Conservation (phyloP, 2,888 invertebrate species). For the Euclidia mi region DNA sequence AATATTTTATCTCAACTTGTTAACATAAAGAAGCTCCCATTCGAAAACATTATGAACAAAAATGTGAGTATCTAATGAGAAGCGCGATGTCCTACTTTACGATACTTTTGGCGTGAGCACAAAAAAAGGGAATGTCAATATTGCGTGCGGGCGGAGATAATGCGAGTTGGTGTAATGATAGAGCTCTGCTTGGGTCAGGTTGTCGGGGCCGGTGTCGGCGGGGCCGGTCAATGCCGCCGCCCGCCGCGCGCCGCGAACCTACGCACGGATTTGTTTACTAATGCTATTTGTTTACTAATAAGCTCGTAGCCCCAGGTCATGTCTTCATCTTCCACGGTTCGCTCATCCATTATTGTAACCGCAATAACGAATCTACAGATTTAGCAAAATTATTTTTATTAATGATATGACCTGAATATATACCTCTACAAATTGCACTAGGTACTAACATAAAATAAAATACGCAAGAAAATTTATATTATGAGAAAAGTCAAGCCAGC, state of each 20-base stretch:
- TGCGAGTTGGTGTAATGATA: conserved; percentile 61
- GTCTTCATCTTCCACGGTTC: conserved; percentile 40
- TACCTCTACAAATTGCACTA: too few relatives aligned
- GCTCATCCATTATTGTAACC: conserved; percentile 9
- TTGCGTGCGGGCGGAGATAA: conserved; percentile 70
- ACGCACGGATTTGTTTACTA: conserved; percentile 56
- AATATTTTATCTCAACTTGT: conserved; percentile 65
- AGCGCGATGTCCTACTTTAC: conserved; percentile 63
- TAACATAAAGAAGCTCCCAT: conserved; percentile 59
- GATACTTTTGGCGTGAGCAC: conserved; percentile 61
- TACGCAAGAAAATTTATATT: conserved; percentile 12
- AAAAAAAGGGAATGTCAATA: conserved; percentile 73
- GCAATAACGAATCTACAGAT: too few relatives aligned
- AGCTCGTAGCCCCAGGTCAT: conserved; percentile 46
- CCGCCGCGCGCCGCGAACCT: conserved; percentile 13
- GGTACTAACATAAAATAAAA: too few relatives aligned
- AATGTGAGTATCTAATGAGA: conserved; percentile 67
- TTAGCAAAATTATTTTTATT: too few relatives aligned
- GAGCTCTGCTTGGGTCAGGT: conserved; percentile 34
- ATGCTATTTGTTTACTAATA: too few relatives aligned
- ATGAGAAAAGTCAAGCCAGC: conserved; percentile 26
- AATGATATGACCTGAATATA: too few relatives aligned
- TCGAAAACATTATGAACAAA: conserved; percentile 63
- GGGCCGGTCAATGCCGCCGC: too few relatives aligned
- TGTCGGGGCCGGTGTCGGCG: too few relatives aligned